These are phyloP conservation scores for Tonatia bakeri DNA, from an alignment of 2,113 vertebrate genomes.

Conservation along the genomic window DNA sequence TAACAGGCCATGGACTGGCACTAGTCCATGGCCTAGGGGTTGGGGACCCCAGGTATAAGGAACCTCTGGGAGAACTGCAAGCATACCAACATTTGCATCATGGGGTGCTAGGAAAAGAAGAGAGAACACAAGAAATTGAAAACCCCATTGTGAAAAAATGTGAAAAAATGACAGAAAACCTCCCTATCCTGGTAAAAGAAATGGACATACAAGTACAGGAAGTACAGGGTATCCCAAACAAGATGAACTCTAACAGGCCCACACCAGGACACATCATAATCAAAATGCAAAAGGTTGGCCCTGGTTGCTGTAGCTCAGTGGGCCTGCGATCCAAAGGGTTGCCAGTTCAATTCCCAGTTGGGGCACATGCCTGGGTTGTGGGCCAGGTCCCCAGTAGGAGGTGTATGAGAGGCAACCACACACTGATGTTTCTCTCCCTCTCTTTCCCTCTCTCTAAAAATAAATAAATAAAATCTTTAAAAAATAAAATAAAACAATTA, in stretches of 20 bases:
- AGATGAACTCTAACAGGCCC: neutral
- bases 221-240: neutral
- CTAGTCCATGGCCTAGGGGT: too few species aligned
- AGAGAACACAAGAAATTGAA: neutral
- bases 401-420: too few species aligned
- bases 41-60: neutral
- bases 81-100: neutral
- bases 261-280: neutral
- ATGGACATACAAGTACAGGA: neutral
- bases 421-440: too few species aligned
- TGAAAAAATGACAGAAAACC: neutral
- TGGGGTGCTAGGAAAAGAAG: neutral
- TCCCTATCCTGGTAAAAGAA: neutral
- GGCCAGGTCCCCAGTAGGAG: too few species aligned
- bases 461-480: too few species aligned
- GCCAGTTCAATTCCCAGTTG: too few species aligned
- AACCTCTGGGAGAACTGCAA: neutral
- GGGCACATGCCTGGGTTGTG: too few species aligned
- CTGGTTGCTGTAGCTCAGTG: too few species aligned
- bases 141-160: too few species aligned
- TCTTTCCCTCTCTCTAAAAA: too few species aligned
- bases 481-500: neutral
- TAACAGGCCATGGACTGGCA: too few species aligned
- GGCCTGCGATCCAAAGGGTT: too few species aligned
- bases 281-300: neutral